Percentiles rank a stretch among this genome's conserved stretches.
Conservation (phyloP, 2,113 vertebrate species). For the Scomber colias region DNA sequence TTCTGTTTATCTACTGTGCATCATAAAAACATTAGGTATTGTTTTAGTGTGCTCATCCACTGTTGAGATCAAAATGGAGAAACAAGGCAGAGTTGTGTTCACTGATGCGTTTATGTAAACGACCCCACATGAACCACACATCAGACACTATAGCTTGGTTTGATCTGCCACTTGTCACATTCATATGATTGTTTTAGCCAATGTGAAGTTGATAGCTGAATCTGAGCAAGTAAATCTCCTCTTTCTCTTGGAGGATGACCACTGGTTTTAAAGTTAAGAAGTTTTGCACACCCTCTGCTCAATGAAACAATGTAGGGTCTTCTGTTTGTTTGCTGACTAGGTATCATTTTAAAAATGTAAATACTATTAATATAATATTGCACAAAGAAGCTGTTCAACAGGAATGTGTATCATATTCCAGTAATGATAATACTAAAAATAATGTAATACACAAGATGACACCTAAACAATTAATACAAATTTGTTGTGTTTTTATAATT, state of each 20-base stretch:
- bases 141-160: slow-evolving; percentile 41
- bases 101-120: slow-evolving; percentile 38
- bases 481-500: too few relatives aligned
- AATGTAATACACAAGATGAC: too few relatives aligned
- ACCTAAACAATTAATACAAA: too few relatives aligned
- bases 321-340: slow-evolving; percentile 27
- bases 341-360: neutral
- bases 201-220: slow-evolving; percentile 52
- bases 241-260: slow-evolving; percentile 42
- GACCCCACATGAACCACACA: slow-evolving; percentile 25
- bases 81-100: slow-evolving; percentile 28
- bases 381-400: neutral
- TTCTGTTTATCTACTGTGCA: neutral
- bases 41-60: neutral
- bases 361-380: too few relatives aligned
- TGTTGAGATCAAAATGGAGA: slow-evolving; percentile 28
- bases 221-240: slow-evolving; percentile 35
- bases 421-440: neutral
- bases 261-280: slow-evolving; percentile 35
- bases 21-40: too few relatives aligned
- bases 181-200: slow-evolving; percentile 32
- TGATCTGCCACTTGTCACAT: slow-evolving; percentile 42
- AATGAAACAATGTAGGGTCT: slow-evolving; percentile 36
- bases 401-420: neutral
- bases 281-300: slow-evolving; percentile 35